Conservation (phyloP, 2,888 invertebrate species). For the Thecophora atra region DNA sequence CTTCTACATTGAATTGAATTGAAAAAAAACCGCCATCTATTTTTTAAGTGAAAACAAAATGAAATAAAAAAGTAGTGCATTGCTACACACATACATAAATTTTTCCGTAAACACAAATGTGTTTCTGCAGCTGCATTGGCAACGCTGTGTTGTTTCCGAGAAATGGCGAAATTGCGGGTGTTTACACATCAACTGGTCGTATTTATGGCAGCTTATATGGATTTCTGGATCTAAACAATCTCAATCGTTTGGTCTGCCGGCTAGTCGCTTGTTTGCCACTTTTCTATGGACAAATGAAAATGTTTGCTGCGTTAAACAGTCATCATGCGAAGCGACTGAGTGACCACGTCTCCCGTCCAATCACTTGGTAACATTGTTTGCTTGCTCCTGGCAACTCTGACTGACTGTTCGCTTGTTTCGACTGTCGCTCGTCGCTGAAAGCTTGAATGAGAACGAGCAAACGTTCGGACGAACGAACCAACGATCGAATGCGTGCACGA, state of each 20-base stretch:
- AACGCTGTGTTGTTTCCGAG: slow-evolving; percentile 52
- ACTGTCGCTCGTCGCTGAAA: neutral
- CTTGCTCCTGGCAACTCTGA: neutral
- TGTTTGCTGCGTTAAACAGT: slow-evolving; percentile 11
- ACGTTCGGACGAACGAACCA: slow-evolving; percentile 16
- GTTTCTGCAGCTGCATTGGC: too few relatives aligned
- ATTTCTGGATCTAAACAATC: slow-evolving; percentile 35
- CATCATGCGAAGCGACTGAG: neutral
- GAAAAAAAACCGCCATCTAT: neutral
- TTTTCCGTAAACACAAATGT: too few relatives aligned
- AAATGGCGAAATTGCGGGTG: slow-evolving; percentile 66
- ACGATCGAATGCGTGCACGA: slow-evolving; percentile 19
- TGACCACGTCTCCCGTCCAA: too few relatives aligned
- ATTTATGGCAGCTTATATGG: slow-evolving; percentile 38
- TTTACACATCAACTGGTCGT: slow-evolving; percentile 40
- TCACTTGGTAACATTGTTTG: neutral
- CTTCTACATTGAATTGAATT: neutral
- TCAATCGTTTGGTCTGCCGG: neutral
- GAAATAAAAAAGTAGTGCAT: slow-evolving; percentile 13
- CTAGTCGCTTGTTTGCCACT: slow-evolving; percentile 27
- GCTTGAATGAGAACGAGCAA: neutral
- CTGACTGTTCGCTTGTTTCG: neutral
- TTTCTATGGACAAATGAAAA: slow-evolving; percentile 35
- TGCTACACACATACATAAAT: neutral
- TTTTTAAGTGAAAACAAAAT: slow-evolving; percentile 27